Evolutionary conservation across 2,888 invertebrate species (phyloP), one percentile per base, ranked within the genome.

Genomic region (Thera britannica): DNA sequence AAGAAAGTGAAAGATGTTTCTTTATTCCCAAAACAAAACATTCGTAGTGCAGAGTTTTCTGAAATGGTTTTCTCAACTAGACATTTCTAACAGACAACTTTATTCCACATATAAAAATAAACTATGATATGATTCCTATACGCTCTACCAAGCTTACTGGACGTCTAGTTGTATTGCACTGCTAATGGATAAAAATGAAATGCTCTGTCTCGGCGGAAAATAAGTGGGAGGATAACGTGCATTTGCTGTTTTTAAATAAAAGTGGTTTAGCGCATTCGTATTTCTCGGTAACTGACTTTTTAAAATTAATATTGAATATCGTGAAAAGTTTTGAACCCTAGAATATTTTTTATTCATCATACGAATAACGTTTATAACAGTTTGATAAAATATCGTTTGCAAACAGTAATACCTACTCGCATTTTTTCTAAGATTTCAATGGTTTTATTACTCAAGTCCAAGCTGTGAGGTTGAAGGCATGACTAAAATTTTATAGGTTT

Each of bases 171-270:
- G 76, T 78, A 81, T 83, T 75, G 75, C 72, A 61, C 71, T 62
- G 75, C 74, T 88, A 87, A 86, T 86, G 84, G 82, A 76, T 78
- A 80, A 80, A 75, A 83, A 82, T 83, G 76, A 82, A 84, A 84
- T 76, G 77, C 69, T 70, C 73, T 69, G 65, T 65, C 71, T 75
- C 75, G 79, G 79, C 80, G 74, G 77, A 79, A 79, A 82, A 79
- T 62, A 62, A 62, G 61, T 58, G 56, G 58, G 11, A 62, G 49
- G 9, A 49, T 62, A 66, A 62, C 68, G 65, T 67, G 69, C 35
- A 49, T 59, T 65, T 69, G 51, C 55, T 44, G 44, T 34, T 34
- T 41, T 34, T n/a, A 54, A 55, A 52, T 44, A 67, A 67, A 68
- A 70, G 34, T 57, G 44, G 44, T 59, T 62, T 52, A 8, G 8